Evolutionary conservation across 1,140 invertebrate genomes (phyloP).

Genomic region (Leguminivora glycinivorella): DNA sequence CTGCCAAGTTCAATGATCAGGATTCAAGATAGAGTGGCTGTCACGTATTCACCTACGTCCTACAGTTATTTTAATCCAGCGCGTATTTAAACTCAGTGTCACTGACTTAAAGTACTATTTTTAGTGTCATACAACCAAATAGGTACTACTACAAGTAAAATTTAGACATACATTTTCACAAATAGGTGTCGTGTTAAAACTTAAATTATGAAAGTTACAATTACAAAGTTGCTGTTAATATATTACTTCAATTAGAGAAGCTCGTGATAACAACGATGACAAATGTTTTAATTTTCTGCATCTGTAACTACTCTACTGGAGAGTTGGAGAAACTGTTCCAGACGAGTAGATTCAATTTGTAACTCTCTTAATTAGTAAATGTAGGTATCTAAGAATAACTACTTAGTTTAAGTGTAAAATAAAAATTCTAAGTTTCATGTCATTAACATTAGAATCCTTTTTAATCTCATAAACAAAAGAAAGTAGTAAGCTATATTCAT

Average conservation of each 20-base stretch:
- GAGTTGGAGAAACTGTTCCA: conserved; percentile 1
- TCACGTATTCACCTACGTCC: neutral
- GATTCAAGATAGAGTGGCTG: neutral
- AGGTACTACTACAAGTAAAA: neutral
- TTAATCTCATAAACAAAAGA: too few species aligned
- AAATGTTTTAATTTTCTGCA: conserved; percentile 3
- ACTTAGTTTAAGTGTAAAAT: too few species aligned
- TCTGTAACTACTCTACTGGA: conserved; percentile 4
- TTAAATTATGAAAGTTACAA: neutral
- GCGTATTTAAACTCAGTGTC: too few species aligned
- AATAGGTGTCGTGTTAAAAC: neutral
- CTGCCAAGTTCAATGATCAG: conserved; percentile 17
- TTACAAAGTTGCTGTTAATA: neutral
- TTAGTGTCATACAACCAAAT: too few species aligned
- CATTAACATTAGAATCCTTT: too few species aligned
- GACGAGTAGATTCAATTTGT: neutral
- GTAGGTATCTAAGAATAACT: too few species aligned
- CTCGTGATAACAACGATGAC: neutral
- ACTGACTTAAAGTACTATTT: too few species aligned
- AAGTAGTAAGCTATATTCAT: too few species aligned
- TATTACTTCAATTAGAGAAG: conserved; percentile 5
- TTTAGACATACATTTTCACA: neutral
- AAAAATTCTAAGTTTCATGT: too few species aligned
- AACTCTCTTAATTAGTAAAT: neutral
- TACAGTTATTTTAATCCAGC: neutral